A percentile compares a stretch with the other conserved stretches of the same genome.
These are phyloP conservation scores for Lamproptera curius DNA, from an alignment of 2,888 invertebrate genomes.

Conservation along the genomic window DNA sequence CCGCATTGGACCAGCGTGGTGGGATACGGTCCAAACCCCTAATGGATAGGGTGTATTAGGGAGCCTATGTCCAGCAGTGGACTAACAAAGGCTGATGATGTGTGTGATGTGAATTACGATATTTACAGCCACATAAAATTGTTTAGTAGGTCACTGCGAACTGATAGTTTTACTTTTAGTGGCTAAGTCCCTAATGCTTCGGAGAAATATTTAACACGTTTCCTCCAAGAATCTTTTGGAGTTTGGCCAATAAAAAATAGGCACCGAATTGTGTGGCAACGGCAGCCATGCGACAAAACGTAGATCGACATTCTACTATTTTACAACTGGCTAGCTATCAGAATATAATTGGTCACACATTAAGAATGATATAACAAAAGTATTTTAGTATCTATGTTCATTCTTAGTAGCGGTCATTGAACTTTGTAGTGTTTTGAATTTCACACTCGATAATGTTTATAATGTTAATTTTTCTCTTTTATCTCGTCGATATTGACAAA, in stretches of 20 bases:
- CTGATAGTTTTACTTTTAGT: slow-evolving; percentile 16
- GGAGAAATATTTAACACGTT: slow-evolving; percentile 20
- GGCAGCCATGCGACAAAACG: slow-evolving; percentile 14
- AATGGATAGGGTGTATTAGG: too few relatives aligned
- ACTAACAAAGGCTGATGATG: too few relatives aligned
- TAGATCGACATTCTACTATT: slow-evolving; percentile 5
- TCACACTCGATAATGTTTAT: too few relatives aligned
- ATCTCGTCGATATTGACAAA: too few relatives aligned
- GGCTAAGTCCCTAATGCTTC: slow-evolving; percentile 16
- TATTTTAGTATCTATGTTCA: not conserved
- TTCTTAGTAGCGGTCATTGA: not conserved
- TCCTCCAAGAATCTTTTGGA: slow-evolving; percentile 19
- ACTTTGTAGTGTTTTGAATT: not conserved
- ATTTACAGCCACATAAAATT: slow-evolving; percentile 9
- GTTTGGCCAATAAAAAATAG: slow-evolving; percentile 18
- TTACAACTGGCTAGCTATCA: not conserved
- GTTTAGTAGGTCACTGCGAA: slow-evolving; percentile 18
- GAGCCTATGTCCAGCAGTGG: too few relatives aligned
- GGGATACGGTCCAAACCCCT: too few relatives aligned
- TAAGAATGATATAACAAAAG: not conserved
- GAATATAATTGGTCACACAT: not conserved
- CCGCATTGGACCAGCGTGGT: too few relatives aligned
- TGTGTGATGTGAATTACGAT: too few relatives aligned
- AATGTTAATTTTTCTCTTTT: too few relatives aligned
- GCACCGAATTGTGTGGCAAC: slow-evolving; percentile 10